Evolutionary conservation across 2,113 vertebrate species (phyloP).

Genomic region (Pycnonotus jocosus): DNA sequence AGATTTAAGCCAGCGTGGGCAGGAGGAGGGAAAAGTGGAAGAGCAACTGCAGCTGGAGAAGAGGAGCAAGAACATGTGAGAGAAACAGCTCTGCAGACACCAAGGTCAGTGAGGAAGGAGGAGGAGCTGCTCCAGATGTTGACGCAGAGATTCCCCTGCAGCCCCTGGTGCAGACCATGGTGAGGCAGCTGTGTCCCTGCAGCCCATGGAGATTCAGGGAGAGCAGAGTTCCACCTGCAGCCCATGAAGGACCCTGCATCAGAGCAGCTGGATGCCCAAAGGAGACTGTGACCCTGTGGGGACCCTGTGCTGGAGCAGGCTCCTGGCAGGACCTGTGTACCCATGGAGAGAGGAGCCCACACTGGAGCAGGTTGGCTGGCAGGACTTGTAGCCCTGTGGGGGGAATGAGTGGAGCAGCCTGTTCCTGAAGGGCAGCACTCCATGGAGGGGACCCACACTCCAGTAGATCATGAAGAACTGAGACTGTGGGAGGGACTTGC

Average conservation of each 20-base stretch:
- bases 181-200: neutral
- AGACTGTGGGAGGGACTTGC: neutral
- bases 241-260: rapidly evolving
- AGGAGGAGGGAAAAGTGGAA: neutral
- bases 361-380: neutral
- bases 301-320: neutral
- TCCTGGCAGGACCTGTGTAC: neutral
- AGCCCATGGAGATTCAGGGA: neutral
- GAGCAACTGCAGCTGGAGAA: neutral
- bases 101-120: neutral
- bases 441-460: rapidly evolving
- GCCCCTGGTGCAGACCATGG: neutral
- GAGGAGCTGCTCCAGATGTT: neutral
- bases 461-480: neutral
- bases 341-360: neutral
- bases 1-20: neutral
- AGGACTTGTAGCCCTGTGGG: neutral
- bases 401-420: neutral
- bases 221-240: neutral
- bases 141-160: neutral
- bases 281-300: neutral
- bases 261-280: neutral
- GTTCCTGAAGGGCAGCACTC: neutral
- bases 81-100: neutral
- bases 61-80: neutral